Percentiles rank a stretch among this genome's conserved stretches.
These are phyloP conservation scores for Lampropteryx suffumata DNA, from an alignment of 2,888 invertebrate genomes.

Conservation along the genomic window DNA sequence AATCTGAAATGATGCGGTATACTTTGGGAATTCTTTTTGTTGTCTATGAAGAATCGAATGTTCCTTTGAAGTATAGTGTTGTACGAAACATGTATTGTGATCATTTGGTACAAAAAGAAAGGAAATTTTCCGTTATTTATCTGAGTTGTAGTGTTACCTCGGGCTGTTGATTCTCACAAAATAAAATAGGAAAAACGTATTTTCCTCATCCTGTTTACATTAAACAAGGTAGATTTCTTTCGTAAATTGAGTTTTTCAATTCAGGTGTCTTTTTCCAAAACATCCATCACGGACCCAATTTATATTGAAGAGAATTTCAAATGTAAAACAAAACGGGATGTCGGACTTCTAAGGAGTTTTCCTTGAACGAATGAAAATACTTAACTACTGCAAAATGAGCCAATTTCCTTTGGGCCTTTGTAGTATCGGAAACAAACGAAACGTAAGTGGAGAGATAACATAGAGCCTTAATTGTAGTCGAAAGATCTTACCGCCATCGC, in stretches of 20 bases:
- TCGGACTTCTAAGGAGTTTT: conserved; percentile 23
- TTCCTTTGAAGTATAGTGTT: too few relatives aligned
- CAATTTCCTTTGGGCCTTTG: conserved; percentile 33
- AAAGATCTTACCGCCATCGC: conserved; percentile 31
- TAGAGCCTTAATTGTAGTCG: conserved; percentile 46
- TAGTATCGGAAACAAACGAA: conserved; percentile 36
- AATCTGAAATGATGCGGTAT: too few relatives aligned
- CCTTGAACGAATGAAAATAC: conserved; percentile 26
- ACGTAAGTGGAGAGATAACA: conserved; percentile 36
- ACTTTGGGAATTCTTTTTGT: too few relatives aligned
- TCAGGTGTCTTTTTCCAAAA: conserved; percentile 8
- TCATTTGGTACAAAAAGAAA: too few relatives aligned
- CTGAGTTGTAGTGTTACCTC: neutral
- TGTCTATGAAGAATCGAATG: too few relatives aligned
- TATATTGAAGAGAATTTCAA: too few relatives aligned
- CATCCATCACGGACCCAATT: conserved; percentile 18
- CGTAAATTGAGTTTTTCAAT: conserved; percentile 10
- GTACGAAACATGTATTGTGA: too few relatives aligned
- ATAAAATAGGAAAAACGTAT: neutral
- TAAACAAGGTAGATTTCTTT: neutral
- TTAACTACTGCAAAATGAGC: conserved; percentile 22
- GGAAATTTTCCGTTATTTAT: too few relatives aligned
- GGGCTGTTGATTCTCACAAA: neutral
- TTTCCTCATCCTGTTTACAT: neutral
- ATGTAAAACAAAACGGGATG: conserved; percentile 24